Evolutionary conservation across 2,797 vertebrate species (phyloP), one percentile per base, ranked within the genome.

Genomic region (Tokudaia tokunoshimensis): DNA sequence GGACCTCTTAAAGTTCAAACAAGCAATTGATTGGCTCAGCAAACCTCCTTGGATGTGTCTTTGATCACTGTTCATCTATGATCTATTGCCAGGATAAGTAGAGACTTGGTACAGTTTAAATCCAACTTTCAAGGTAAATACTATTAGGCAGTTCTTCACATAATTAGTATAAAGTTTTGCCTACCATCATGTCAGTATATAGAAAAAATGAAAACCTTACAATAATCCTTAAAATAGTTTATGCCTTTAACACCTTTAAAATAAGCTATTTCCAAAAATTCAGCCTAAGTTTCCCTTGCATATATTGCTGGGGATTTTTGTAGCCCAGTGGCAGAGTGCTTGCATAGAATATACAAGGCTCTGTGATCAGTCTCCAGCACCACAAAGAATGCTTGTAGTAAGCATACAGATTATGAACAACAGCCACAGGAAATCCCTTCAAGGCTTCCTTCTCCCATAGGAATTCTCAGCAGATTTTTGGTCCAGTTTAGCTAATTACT

Each of bases 151-250:
- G 55, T 89, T 96, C 26, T 80, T 72, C 55, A 19, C 55, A 63
- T 37, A 19, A 41, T 52, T 55, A 89, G 9, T 37, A 0, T 41
- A 92, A 92, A 15, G 19, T 24, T 91, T 67, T 93, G 41, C 12
- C 74, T 70, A 91, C 89, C 84, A 78, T 78, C 79, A 89, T 92
- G 86, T 92, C 55, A 75, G 74, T 22, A 41, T 92, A 75, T n/a
- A 80, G 85, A 80, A 12, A 34, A 52, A 88, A 55, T 92, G 34
- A 44, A 57, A 83, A 74, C 26, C 22, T 41, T 41, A 19, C 57
- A 63, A 37, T 22, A 75, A 19, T 31, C 22, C 70, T 95, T 70
- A 94, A n/a, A 63, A 61, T 34, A 94, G 22, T 84, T 31, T 85
- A 37, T 50, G 41, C 12, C 31, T 89, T 90, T 88, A 65, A 93